Evolutionary conservation across 2,888 invertebrate genomes (phyloP), one percentile per base, ranked within the genome.

Genomic region (Drosophila kambysellisi): DNA sequence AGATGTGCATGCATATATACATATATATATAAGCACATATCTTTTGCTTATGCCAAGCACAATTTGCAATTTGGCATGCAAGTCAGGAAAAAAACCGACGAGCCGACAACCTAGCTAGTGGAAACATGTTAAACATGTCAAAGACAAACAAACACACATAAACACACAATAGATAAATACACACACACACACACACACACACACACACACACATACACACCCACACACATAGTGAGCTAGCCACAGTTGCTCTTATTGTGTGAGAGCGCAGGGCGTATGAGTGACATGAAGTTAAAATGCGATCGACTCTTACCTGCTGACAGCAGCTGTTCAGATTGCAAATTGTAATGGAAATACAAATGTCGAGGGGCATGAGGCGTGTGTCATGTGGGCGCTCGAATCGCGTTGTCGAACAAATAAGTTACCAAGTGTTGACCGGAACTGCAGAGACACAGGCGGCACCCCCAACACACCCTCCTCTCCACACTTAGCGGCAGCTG

Each of bases 61-160:
- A 54, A 57, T 57, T 33, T 68, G 74, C 76, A 68, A 81, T 74
- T 68, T 60, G 35, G 53, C 73, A 59, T 63, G 56, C 59, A 53
- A 51, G 46, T 67, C 50, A 48, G 52, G 30, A 62, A 56, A 64
- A 70, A 70, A 62, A 48, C 51, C 60, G 43, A 48, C 20, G 9
- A 33, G 46, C 62, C 25, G 54, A 29, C 25, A 35, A 17, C 7
- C 25, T 1, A 54, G 39, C 32, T 39, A 57, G 60, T 60, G 53
- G 71, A 74, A 88, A 83, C 83, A 64, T 85, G 83, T 88, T 80
- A 56, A 83, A 70, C 86, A 78, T 65, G 82, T 72, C 79, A 60
- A 67, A 64, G 53, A 65, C 64, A 79, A 32, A 68, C 53, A 50
- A 35, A 53, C n/a, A 63, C 12, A 50, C 25, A 46, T 32, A 66